Evolutionary conservation across 2,888 invertebrate genomes (phyloP).

Genomic region (Pycnomerus fuliginosus): DNA sequence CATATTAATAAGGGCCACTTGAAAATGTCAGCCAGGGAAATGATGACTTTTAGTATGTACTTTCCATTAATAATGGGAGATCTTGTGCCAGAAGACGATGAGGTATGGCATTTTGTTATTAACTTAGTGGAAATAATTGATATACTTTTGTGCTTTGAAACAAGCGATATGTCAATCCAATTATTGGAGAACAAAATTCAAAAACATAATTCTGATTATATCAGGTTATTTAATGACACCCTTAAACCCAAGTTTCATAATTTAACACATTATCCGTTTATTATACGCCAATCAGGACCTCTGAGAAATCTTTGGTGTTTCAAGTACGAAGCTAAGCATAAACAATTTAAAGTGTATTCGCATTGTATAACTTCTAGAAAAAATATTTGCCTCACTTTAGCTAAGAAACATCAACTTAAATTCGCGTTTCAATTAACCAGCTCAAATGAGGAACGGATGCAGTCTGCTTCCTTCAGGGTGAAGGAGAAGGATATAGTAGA

Average conservation of each 20-base stretch:
- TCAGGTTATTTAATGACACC: conserved; percentile 25
- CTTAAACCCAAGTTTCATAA: conserved; percentile 34
- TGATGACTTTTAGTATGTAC: conserved; percentile 30
- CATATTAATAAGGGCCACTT: conserved; percentile 20
- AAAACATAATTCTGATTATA: conserved; percentile 23
- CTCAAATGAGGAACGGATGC: too few relatives aligned
- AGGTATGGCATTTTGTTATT: conserved; percentile 30
- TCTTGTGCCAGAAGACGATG: conserved; percentile 30
- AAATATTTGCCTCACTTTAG: conserved; percentile 34
- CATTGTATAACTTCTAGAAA: conserved; percentile 32
- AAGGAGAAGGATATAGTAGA: background rate
- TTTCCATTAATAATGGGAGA: conserved; percentile 35
- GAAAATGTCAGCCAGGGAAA: conserved; percentile 34
- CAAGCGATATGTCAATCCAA: conserved; percentile 8
- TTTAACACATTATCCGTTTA: conserved; percentile 30
- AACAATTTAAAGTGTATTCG: conserved; percentile 32
- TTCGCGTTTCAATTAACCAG: conserved; percentile 26
- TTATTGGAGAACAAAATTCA: conserved; percentile 18
- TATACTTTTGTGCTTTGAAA: conserved; percentile 24
- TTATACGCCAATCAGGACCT: conserved; percentile 11
- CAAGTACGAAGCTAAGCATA: conserved; percentile 32
- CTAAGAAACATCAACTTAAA: conserved; percentile 32
- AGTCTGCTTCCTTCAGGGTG: too few relatives aligned
- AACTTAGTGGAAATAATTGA: conserved; percentile 33
- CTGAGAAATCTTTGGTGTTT: conserved; percentile 1